These are phyloP conservation scores for Pollenia griseotomentosa DNA, from an alignment of 2,888 invertebrate genomes.

Conservation along the genomic window DNA sequence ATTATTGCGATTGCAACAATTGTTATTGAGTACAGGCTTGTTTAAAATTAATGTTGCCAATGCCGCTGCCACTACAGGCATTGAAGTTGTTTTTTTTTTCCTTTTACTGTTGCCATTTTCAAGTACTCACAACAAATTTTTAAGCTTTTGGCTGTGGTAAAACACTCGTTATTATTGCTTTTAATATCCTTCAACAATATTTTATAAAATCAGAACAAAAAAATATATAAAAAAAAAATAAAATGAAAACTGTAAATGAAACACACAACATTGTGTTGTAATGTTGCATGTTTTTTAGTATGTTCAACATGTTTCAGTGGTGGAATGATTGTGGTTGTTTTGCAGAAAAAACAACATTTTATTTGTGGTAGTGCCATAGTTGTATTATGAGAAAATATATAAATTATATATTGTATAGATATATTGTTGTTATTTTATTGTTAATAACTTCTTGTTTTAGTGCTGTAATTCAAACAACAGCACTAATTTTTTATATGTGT, in stretches of 20 bases:
- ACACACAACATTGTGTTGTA: conserved; percentile 58
- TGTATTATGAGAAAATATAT: conserved; percentile 23
- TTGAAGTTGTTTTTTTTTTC: not conserved
- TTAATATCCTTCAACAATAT: conserved; percentile 67
- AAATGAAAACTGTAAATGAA: conserved; percentile 26
- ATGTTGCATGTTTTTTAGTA: conserved; percentile 69
- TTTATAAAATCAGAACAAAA: conserved; percentile 50
- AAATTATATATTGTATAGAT: conserved; percentile 5
- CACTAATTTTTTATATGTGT: not conserved
- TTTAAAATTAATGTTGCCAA: conserved; percentile 36
- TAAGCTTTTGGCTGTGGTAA: conserved; percentile 53
- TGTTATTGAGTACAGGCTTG: conserved; percentile 68
- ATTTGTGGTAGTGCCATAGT: conserved; percentile 6
- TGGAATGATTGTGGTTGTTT: conserved; percentile 15
- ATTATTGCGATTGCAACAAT: conserved; percentile 69
- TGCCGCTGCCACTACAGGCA: not conserved
- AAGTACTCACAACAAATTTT: conserved; percentile 27
- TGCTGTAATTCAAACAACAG: not conserved
- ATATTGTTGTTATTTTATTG: conserved; percentile 28
- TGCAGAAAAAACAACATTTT: conserved; percentile 25
- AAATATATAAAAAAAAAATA: not conserved
- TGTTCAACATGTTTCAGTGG: conserved; percentile 72
- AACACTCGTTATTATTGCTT: conserved; percentile 62
- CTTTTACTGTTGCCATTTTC: conserved; percentile 16
- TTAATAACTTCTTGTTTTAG: conserved; percentile 40